A percentile compares a stretch with the other conserved stretches of the same genome.
Conservation (phyloP, 2,888 invertebrate species). For the Eurois occulta region DNA sequence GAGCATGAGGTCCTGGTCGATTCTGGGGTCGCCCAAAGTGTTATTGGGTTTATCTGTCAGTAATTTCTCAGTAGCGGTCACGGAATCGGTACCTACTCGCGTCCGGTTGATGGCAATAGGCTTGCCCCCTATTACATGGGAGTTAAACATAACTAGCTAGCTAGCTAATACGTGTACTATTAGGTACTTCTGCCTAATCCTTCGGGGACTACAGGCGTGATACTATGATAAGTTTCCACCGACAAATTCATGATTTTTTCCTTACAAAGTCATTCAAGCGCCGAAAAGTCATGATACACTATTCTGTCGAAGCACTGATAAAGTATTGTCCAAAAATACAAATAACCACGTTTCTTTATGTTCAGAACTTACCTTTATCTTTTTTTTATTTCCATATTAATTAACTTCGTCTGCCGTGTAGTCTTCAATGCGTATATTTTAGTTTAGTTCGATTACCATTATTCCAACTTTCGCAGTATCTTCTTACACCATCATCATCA, state of each 20-base stretch:
- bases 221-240: not conserved
- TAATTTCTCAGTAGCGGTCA: no score
- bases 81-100: no score
- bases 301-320: not conserved
- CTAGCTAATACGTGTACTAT: no score
- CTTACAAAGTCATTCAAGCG: not conserved
- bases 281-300: not conserved
- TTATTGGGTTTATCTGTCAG: no score
- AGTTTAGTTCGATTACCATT: not conserved
- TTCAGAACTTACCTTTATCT: not conserved
- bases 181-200: no score
- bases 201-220: no score
- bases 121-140: no score
- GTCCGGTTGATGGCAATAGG: no score
- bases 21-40: no score
- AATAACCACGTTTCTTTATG: not conserved
- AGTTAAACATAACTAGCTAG: no score
- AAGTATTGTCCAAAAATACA: not conserved
- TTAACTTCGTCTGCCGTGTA: not conserved
- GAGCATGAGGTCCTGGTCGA: no score
- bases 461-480: constrained; percentile 8
- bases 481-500: constrained; percentile 26
- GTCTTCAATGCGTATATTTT: no score
- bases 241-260: not conserved
- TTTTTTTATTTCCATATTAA: not conserved